Evolutionary conservation across 2,797 vertebrate species (phyloP).

Genomic region (Sebastolobus alascanus): DNA sequence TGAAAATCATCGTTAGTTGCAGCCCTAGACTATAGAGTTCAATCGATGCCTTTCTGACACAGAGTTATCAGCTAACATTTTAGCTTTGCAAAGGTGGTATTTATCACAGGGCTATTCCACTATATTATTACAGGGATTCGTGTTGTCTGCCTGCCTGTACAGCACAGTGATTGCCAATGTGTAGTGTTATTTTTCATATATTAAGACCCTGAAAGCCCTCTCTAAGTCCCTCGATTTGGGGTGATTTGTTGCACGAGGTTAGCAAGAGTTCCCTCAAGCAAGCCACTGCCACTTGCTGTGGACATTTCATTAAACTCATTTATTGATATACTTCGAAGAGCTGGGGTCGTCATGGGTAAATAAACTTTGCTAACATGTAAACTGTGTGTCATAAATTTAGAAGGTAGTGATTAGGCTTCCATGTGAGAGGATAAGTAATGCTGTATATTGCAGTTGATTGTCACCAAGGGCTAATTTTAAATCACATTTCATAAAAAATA

Average conservation of each 20-base stretch:
- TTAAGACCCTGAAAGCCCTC: not conserved
- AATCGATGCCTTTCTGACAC: not conserved
- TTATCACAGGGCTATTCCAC: constrained; percentile 2
- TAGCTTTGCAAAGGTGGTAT: not conserved
- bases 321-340: constrained; percentile 9
- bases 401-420: constrained; percentile 3
- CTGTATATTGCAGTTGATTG: constrained; percentile 23
- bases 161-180: not conserved
- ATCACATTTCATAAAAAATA: constrained; percentile 47
- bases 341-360: not conserved
- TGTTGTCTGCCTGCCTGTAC: constrained; percentile 10
- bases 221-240: not conserved
- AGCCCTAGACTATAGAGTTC: not conserved
- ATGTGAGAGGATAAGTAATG: constrained; percentile 18
- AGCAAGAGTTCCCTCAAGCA: not conserved
- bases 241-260: not conserved
- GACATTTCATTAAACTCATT: not conserved
- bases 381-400: not conserved
- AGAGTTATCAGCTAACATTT: not conserved
- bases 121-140: constrained; percentile 1
- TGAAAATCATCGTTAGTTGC: too few relatives aligned
- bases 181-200: not conserved
- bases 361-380: constrained; percentile 36
- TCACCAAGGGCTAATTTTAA: constrained; percentile 72
- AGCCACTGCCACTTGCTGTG: not conserved